These are phyloP conservation scores for Neuroscelio doddi DNA, from an alignment of 2,888 invertebrate genomes.

Conservation along the genomic window DNA sequence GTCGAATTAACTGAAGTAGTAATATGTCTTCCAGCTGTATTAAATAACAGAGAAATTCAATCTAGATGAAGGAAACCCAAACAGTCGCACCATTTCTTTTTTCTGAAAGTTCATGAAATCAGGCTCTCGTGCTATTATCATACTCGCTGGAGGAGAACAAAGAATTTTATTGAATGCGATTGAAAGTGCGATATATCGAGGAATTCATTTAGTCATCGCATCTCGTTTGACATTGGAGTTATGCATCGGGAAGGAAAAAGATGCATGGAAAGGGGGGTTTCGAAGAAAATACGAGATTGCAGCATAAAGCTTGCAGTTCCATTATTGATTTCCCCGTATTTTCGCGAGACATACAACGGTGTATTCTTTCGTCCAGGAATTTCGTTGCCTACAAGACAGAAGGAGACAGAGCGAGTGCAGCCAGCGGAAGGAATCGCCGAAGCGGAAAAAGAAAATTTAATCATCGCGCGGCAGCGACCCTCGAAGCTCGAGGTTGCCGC, in stretches of 20 bases:
- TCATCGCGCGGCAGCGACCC: conserved; percentile 52
- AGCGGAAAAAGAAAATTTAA: conserved; percentile 59
- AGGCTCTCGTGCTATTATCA: conserved; percentile 12
- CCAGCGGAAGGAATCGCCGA: conserved; percentile 48
- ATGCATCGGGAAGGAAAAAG: conserved; percentile 21
- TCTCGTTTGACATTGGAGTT: conserved; percentile 32
- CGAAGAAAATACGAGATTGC: conserved; percentile 45
- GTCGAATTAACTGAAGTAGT: too few relatives aligned
- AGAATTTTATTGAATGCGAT: conserved; percentile 30
- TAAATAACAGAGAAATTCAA: conserved; percentile 5
- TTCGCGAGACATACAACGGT: conserved; percentile 37
- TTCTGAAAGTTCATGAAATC: neutral
- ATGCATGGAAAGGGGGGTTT: conserved; percentile 22
- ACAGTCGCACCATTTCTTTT: conserved; percentile 6
- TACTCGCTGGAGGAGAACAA: conserved; percentile 18
- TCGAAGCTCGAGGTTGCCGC: conserved; percentile 46
- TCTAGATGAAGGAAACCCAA: conserved; percentile 1
- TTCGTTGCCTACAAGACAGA: conserved; percentile 19
- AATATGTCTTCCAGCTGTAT: too few relatives aligned
- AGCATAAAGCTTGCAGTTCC: conserved; percentile 42
- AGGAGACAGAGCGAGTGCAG: conserved; percentile 9
- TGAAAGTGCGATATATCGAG: conserved; percentile 21
- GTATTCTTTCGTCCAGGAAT: conserved; percentile 27
- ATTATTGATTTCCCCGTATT: conserved; percentile 47
- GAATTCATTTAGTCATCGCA: conserved; percentile 36